phyloP scores from a whole-genome alignment of 2,888 invertebrate species.

The Caenorhabditis sp. region DNA sequence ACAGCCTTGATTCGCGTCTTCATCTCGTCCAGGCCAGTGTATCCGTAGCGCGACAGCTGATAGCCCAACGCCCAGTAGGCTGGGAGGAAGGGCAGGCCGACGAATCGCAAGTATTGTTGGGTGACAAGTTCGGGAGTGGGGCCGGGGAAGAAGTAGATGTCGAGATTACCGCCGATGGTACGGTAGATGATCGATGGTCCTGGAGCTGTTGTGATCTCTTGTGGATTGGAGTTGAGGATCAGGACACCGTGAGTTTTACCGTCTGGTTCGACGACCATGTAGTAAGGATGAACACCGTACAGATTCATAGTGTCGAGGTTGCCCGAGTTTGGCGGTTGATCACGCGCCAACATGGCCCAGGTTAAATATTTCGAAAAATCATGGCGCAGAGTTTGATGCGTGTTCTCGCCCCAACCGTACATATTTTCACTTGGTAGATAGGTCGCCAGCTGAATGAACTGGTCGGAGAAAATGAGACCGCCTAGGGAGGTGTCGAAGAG shows the following conservation, averaged over 20 bases:
- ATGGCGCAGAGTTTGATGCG: constrained; percentile 64
- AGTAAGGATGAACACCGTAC: constrained; percentile 69
- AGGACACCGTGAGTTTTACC: constrained; percentile 68
- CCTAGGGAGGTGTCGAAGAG: constrained; percentile 66
- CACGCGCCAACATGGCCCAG: constrained; percentile 67
- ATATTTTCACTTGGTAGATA: constrained; percentile 62
- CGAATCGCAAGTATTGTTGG: constrained; percentile 63
- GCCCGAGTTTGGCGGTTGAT: constrained; percentile 58
- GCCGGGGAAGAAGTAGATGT: constrained; percentile 72
- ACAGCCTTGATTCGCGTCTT: constrained; percentile 66
- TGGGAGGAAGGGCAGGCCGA: constrained; percentile 64
- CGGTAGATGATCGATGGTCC: constrained; percentile 79
- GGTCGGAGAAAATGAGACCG: constrained; percentile 65
- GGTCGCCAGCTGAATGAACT: constrained; percentile 68
- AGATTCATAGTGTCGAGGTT: constrained; percentile 56
- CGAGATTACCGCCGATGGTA: constrained; percentile 71
- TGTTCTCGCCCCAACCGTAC: constrained; percentile 69
- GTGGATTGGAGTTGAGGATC: constrained; percentile 65
- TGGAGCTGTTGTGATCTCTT: constrained; percentile 65
- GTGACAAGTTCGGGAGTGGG: constrained; percentile 71
- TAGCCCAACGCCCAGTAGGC: constrained; percentile 71
- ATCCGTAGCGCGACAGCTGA: constrained; percentile 68
- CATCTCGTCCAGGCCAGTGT: constrained; percentile 56
- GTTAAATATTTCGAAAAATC: constrained; percentile 61
- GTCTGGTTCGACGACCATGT: constrained; percentile 62